Conservation (phyloP, 1,140 invertebrate genomes). For the Temnothorax curvispinosus region DNA sequence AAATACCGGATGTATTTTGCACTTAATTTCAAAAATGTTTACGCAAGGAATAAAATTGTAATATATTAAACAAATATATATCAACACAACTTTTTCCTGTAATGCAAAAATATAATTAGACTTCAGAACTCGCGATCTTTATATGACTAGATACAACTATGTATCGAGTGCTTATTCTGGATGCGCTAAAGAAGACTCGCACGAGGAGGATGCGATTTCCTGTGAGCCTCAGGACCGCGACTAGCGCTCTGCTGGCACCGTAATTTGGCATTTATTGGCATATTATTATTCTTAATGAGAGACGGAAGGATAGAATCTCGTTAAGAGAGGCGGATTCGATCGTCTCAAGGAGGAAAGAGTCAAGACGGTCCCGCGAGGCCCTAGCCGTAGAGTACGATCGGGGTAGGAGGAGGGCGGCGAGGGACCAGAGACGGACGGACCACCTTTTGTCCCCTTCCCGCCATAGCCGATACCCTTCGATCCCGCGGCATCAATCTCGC, state of each 20-base stretch:
- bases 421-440: not conserved
- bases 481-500: conserved; percentile 85
- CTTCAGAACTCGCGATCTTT: not conserved
- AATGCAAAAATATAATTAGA: not conserved
- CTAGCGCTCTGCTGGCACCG: conserved; percentile 61
- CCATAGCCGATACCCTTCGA: conserved; percentile 79
- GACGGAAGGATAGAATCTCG: conserved; percentile 84
- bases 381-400: conserved; percentile 3
- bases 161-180: not conserved
- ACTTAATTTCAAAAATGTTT: not conserved
- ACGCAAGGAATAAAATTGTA: not conserved
- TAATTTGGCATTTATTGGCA: conserved; percentile 83
- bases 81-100: not conserved
- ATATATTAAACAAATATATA: not conserved
- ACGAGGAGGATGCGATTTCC: conserved; percentile 34
- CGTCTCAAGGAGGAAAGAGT: conserved; percentile 57
- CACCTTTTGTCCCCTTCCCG: conserved; percentile 63
- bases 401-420: not conserved
- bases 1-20: not conserved
- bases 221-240: conserved; percentile 19
- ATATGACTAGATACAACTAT: not conserved
- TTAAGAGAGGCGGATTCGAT: conserved; percentile 84
- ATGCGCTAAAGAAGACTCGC: not conserved
- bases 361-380: not conserved
- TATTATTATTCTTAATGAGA: conserved; percentile 83